Conservation (phyloP, 2,797 vertebrate species). For the Cyprinella venusta region DNA sequence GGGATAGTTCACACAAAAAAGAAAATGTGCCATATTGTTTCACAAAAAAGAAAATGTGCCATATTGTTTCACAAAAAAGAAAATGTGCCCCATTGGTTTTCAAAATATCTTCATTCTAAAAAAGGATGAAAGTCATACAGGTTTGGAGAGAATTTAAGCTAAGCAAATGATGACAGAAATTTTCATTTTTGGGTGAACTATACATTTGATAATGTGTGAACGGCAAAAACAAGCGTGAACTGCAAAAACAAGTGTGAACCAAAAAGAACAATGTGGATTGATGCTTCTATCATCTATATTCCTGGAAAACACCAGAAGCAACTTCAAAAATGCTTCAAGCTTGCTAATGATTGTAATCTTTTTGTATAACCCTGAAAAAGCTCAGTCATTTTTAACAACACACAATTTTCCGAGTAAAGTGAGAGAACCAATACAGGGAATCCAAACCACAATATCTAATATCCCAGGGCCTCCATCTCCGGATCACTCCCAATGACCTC, state of each 20-base stretch:
- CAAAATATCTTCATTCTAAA: neutral
- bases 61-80: too few species aligned
- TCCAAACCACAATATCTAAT: constrained; percentile 61
- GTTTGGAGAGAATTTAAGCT: neutral
- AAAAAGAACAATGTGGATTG: neutral
- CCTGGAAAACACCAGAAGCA: constrained; percentile 3
- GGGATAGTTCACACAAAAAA: neutral
- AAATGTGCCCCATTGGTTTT: too few species aligned
- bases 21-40: neutral
- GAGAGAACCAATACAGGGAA: constrained; percentile 36
- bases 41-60: too few species aligned
- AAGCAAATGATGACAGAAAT: neutral
- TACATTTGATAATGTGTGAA: neutral
- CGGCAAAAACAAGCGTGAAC: too few species aligned
- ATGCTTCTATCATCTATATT: neutral
- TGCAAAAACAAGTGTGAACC: neutral
- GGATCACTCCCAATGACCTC: constrained; percentile 56
- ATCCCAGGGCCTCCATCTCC: constrained; percentile 53
- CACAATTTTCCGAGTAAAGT: constrained; percentile 30
- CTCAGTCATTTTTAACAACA: constrained; percentile 18
- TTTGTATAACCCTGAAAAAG: constrained; percentile 12
- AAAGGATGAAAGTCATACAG: neutral
- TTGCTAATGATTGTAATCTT: constrained; percentile 21
- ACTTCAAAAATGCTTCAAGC: constrained; percentile 24
- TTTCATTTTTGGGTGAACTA: neutral